phyloP scores from a whole-genome alignment of 2,797 vertebrate species.

The Sarcoramphus papa region DNA sequence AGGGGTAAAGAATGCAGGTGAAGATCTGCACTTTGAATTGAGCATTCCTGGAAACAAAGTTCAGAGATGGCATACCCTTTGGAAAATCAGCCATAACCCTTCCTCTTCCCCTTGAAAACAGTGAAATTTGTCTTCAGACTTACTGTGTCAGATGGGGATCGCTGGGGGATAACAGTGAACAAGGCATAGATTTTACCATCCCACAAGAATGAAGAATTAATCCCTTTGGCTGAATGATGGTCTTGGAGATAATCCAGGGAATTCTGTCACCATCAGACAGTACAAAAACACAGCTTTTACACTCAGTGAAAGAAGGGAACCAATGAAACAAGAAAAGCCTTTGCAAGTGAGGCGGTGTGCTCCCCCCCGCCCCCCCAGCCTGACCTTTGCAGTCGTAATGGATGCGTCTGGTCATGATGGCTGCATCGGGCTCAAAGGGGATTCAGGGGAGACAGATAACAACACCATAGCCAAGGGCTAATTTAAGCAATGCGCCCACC shows the following conservation, averaged over 20 bases:
- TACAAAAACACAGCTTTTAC: background rate
- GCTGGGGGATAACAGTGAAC: background rate
- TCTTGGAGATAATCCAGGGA: background rate
- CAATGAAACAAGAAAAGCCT: background rate
- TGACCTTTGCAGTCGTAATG: too few species aligned
- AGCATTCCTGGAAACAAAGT: background rate
- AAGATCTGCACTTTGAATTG: background rate
- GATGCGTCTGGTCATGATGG: too few species aligned
- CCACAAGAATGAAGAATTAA: background rate
- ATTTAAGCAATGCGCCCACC: too few species aligned
- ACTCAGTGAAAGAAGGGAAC: background rate
- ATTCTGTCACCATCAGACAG: background rate
- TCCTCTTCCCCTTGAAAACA: background rate
- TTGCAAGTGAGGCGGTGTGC: background rate
- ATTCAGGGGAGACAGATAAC: too few species aligned
- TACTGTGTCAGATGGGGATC: background rate
- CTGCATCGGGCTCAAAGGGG: too few species aligned
- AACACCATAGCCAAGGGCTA: too few species aligned
- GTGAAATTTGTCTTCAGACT: background rate
- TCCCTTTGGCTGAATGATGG: background rate
- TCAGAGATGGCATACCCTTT: background rate
- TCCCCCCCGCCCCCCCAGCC: too few species aligned
- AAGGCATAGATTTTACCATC: background rate
- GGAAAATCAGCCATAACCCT: background rate
- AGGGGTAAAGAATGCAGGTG: background rate